A percentile compares a stretch with the other conserved stretches of the same genome.
phyloP scores from a whole-genome alignment of 2,113 vertebrate genomes.

The Regulus satrapa region DNA sequence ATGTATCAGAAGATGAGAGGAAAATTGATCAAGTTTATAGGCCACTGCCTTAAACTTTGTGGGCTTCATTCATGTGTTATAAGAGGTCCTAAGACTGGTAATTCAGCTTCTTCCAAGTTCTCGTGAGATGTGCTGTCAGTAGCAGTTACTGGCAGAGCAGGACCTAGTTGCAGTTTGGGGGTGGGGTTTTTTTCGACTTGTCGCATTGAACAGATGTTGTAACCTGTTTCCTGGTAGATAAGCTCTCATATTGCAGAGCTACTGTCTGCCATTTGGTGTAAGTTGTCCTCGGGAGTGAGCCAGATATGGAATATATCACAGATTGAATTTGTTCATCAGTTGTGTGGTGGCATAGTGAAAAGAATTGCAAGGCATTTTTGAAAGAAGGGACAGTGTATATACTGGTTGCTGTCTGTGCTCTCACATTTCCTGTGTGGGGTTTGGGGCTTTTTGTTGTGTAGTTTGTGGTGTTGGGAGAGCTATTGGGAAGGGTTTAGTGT shows the following conservation, averaged over 20 bases:
- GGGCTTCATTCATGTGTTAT: not conserved
- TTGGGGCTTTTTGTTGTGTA: not conserved
- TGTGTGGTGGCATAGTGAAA: not conserved
- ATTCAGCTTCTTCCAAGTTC: not conserved
- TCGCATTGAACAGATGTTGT: not conserved
- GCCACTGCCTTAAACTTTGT: not conserved
- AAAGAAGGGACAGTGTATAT: not conserved
- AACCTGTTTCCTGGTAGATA: not conserved
- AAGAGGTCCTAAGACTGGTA: not conserved
- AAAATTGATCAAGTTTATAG: not conserved
- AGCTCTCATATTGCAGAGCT: not conserved
- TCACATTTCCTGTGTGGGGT: not conserved
- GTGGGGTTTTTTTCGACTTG: not conserved
- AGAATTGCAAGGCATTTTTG: not conserved
- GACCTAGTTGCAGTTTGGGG: not conserved
- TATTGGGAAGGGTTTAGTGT: not conserved
- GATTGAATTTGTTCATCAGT: not conserved
- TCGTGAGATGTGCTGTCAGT: rapidly evolving
- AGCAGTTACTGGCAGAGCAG: not conserved
- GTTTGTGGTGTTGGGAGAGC: not conserved
- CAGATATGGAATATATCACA: not conserved
- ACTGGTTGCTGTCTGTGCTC: not conserved
- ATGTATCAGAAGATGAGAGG: not conserved
- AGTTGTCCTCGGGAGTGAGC: not conserved
- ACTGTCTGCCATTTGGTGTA: not conserved